phyloP scores from a whole-genome alignment of 2,113 vertebrate species.

The Eulacestoma nigropectus region DNA sequence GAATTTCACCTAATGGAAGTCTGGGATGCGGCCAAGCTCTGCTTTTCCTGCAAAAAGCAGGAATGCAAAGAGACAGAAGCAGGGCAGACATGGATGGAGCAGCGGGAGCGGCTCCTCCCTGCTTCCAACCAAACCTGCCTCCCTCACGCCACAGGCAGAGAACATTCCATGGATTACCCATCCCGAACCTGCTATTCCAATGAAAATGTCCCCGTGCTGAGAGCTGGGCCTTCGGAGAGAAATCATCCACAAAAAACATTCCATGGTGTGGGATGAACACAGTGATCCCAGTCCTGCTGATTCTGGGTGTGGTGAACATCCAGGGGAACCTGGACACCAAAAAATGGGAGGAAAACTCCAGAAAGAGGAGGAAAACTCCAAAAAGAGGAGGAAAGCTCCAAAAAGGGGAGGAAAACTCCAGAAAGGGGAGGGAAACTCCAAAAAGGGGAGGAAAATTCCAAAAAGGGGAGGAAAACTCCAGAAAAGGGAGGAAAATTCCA shows the following conservation, averaged over 20 bases:
- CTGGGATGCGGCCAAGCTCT: background rate
- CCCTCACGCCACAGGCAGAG: fast-evolving
- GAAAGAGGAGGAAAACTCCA: too few species aligned
- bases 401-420: too few species aligned
- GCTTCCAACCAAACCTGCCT: background rate
- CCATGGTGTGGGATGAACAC: fast-evolving
- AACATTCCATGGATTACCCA: fast-evolving
- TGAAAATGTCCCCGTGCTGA: fast-evolving
- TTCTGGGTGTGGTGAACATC: fast-evolving
- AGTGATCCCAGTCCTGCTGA: fast-evolving
- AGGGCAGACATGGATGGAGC: fast-evolving
- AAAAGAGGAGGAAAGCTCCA: too few species aligned
- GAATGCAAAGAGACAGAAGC: background rate
- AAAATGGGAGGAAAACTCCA: background rate
- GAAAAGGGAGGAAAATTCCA: background rate
- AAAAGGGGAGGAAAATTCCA: background rate
- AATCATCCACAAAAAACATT: fast-evolving
- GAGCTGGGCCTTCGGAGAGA: too few species aligned
- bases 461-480: background rate
- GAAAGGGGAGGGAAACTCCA: too few species aligned
- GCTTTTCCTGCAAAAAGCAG: background rate
- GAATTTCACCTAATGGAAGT: background rate
- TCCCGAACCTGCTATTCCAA: background rate
- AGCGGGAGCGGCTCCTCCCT: fast-evolving
- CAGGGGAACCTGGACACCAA: fast-evolving